These are phyloP conservation scores for Hylaeus anthracinus DNA, from an alignment of 1,140 invertebrate genomes.

Conservation along the genomic window DNA sequence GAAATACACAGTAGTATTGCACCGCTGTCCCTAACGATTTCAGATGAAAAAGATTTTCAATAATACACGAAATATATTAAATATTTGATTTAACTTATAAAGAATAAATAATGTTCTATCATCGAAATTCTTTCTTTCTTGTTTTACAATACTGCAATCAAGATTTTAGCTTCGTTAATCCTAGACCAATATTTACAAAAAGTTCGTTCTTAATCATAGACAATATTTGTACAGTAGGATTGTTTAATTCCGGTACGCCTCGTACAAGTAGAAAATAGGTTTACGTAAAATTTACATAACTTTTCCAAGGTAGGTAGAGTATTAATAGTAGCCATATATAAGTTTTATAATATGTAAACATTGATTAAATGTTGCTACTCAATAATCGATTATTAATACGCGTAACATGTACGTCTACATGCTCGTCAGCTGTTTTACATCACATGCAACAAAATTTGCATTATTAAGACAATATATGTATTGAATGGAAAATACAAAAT, in stretches of 20 bases:
- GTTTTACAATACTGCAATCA: no score
- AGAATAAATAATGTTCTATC: no score
- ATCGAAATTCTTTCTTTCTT: no score
- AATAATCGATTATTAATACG: conserved; percentile 44
- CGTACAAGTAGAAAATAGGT: neutral
- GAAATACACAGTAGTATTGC: no score
- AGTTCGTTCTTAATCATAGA: neutral
- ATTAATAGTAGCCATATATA: conserved; percentile 26
- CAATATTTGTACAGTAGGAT: neutral
- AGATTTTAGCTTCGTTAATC: no score
- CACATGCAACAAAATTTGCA: neutral
- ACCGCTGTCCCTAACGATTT: no score
- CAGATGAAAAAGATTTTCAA: no score
- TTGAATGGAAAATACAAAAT: neutral
- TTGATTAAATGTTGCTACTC: conserved; percentile 35
- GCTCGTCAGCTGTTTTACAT: no score
- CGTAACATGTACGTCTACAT: conserved; percentile 19
- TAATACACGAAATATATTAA: no score
- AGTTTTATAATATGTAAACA: conserved; percentile 41
- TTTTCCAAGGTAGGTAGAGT: neutral
- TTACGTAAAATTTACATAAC: conserved; percentile 27
- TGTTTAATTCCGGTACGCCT: neutral
- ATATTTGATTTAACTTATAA: no score
- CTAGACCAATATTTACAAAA: no score
- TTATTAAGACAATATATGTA: neutral